Conservation (phyloP, 2,113 vertebrate species). For the Otis tarda region DNA sequence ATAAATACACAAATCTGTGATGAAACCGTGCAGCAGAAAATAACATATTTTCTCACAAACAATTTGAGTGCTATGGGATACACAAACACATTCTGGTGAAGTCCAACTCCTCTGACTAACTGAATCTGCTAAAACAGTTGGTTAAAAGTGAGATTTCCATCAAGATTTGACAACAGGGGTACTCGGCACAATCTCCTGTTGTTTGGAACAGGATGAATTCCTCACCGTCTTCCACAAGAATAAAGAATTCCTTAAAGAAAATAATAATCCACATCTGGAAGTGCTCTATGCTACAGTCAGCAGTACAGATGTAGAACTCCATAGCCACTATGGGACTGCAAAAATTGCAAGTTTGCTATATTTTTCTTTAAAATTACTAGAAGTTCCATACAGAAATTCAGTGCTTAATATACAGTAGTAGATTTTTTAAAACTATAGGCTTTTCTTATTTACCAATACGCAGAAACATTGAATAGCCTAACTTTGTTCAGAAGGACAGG, state of each 20-base stretch:
- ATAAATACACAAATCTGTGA: neutral
- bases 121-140: neutral
- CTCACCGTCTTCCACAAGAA: neutral
- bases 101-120: neutral
- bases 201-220: constrained; percentile 19
- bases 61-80: neutral
- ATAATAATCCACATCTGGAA: constrained; percentile 36
- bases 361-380: neutral
- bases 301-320: neutral
- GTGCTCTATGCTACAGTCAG: neutral
- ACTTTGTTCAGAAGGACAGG: neutral
- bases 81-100: neutral
- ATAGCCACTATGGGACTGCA: constrained; percentile 11
- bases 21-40: neutral
- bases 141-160: neutral
- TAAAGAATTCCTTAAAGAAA: constrained; percentile 40
- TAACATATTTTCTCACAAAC: neutral
- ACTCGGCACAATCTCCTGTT: neutral
- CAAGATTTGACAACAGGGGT: neutral
- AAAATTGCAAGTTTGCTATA: neutral
- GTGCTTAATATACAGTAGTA: neutral
- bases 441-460: neutral
- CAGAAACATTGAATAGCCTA: neutral
- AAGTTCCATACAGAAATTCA: neutral
- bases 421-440: neutral